Evolutionary conservation across 2,113 vertebrate genomes (phyloP), one percentile per base, ranked within the genome.

Genomic region (Sorex araneus): DNA sequence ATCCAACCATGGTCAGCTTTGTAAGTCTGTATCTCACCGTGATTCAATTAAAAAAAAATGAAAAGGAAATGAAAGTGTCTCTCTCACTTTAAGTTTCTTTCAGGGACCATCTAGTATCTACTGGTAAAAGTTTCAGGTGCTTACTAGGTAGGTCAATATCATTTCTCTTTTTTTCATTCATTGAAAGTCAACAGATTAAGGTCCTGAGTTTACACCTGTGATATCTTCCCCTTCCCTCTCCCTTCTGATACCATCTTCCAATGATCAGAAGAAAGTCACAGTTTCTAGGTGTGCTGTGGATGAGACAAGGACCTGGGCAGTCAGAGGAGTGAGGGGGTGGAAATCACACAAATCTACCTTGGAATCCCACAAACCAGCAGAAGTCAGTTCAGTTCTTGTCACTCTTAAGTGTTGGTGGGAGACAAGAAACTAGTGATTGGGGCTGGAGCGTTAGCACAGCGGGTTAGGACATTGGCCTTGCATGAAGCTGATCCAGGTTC

Each of bases 171-270:
- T 85, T 87, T 78, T 69, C n/a, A 70, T 78, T 50, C 73, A 85
- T 32, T 86, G 71, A 87, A 18, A 74, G 54, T 76, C 63, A 89
- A 0, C 30, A 69, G 81, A 40, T 80, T 21, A 47, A 30, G 28
- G n/a, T 30, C 11, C 54, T 87, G 80, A 32, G 77, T 67, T 64
- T 64, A 54, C 13, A 54, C 2, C 3, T 54, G 18, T 54, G 54
- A 54, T 54, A 13, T 54, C 9, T 30, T 9, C 80, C 47, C 63
- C n/a, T 71, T 77, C 69, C 78, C 6, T 92, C 19, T 34, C 43
- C 85, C 79, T 30, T 28, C 63, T 34, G 83, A 79, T 82, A 67
- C 73, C 50, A 21, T 71, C 43, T 80, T 94, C 66, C 66, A 3
- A 81, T 82, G 40, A 13, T 82, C 36, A 45, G 81, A 36, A 27